Percentiles rank a stretch among this genome's conserved stretches.
phyloP scores from a whole-genome alignment of 2,888 invertebrate species.

The Calameuta pallipes region DNA sequence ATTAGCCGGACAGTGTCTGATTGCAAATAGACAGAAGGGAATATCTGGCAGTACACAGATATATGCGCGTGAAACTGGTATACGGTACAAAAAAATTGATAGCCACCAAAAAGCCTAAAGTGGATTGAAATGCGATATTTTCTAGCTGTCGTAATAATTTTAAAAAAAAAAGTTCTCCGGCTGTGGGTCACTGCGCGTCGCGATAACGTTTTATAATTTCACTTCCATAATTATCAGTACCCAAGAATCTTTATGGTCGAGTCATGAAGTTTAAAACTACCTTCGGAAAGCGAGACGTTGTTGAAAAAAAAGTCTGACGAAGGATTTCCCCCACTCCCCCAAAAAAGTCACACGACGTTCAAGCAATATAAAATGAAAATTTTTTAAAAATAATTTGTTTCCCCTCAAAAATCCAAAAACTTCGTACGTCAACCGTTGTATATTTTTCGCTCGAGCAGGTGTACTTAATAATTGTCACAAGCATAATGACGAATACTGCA shows the following conservation, averaged over 20 bases:
- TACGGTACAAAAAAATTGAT: too few species aligned
- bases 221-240: slow-evolving; percentile 50
- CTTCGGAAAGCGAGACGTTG: slow-evolving; percentile 33
- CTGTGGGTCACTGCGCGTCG: slow-evolving; percentile 1
- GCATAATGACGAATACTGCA: slow-evolving; percentile 47
- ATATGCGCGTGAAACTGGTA: too few species aligned
- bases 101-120: background rate
- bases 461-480: slow-evolving; percentile 43
- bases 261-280: slow-evolving; percentile 50
- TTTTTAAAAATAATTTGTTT: too few species aligned
- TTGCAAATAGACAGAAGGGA: background rate
- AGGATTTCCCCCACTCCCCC: background rate
- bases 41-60: background rate
- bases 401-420: background rate
- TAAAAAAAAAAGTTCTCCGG: background rate
- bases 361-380: background rate
- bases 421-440: background rate
- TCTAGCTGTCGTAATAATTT: slow-evolving; percentile 26
- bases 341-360: background rate
- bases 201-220: slow-evolving; percentile 49
- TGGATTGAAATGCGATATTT: background rate
- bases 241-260: slow-evolving; percentile 50
- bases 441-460: background rate
- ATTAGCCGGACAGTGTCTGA: background rate
- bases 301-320: background rate